These are phyloP conservation scores for Beroe forskalii DNA, from an alignment of 37 sponge, comb jelly and placozoan genomes.

Conservation along the genomic window DNA sequence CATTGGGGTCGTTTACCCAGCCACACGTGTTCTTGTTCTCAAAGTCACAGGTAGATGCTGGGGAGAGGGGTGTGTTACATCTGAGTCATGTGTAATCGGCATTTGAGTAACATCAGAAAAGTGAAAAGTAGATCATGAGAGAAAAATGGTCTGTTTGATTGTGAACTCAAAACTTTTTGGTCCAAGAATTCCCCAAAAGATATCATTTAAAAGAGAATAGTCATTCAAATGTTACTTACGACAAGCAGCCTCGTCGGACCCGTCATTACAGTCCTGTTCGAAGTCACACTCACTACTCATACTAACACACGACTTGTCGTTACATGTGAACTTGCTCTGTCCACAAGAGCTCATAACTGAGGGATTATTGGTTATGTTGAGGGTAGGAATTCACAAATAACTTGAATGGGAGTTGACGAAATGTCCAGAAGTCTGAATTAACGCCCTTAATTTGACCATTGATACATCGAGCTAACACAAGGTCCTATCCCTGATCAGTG, in stretches of 20 bases:
- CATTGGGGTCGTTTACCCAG: constrained; percentile 47
- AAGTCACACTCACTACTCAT: constrained; percentile 56
- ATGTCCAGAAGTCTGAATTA: not conserved
- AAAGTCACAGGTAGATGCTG: constrained; percentile 56
- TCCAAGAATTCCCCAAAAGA: too few species aligned
- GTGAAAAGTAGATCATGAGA: too few species aligned
- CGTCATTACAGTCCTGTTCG: constrained; percentile 65
- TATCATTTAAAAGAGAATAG: not conserved
- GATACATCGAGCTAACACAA: too few species aligned
- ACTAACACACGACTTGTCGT: constrained; percentile 37
- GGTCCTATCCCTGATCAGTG: too few species aligned
- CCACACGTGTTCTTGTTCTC: constrained; percentile 31
- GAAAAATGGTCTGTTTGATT: too few species aligned
- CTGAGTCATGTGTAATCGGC: too few species aligned
- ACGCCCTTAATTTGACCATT: too few species aligned
- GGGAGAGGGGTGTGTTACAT: not conserved
- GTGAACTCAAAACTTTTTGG: too few species aligned
- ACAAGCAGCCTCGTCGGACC: constrained; percentile 64
- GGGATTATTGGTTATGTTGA: not conserved
- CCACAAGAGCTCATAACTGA: constrained; percentile 56
- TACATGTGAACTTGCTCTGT: constrained; percentile 50
- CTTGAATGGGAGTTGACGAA: not conserved
- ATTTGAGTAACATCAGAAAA: too few species aligned
- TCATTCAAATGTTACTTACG: not conserved
- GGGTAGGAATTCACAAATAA: not conserved